phyloP scores from a whole-genome alignment of 2,888 invertebrate genomes.

The Luperina testacea region DNA sequence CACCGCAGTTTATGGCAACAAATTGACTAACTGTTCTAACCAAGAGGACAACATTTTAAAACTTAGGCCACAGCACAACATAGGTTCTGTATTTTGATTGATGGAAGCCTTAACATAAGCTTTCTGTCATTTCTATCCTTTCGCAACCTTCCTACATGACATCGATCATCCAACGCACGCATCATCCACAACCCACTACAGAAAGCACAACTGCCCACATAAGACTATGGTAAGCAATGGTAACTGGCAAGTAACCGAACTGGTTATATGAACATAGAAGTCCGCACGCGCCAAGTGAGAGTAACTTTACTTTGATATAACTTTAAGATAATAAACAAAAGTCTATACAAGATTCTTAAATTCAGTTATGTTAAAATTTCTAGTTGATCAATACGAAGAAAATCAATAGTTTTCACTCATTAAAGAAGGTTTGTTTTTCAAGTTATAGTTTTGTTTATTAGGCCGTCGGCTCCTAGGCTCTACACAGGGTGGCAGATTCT shows the following conservation, averaged over 20 bases:
- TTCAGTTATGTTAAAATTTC: neutral
- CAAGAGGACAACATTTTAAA: neutral
- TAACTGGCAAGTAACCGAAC: conserved; percentile 26
- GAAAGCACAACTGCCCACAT: conserved; percentile 23
- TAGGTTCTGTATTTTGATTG: neutral
- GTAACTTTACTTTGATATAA: neutral
- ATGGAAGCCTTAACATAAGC: neutral
- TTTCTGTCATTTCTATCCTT: neutral
- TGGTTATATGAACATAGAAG: conserved; percentile 53
- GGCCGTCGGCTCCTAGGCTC: neutral
- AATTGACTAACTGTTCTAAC: neutral
- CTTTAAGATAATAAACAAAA: neutral
- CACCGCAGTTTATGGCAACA: neutral
- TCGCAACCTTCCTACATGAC: neutral
- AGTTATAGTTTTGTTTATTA: neutral
- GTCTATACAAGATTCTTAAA: neutral
- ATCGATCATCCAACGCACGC: conserved; percentile 1
- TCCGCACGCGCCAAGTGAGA: conserved; percentile 23
- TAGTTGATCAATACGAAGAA: too few relatives aligned
- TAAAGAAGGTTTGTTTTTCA: too few relatives aligned
- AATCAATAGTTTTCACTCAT: neutral
- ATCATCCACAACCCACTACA: neutral
- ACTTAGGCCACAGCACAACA: neutral
- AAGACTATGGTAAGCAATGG: conserved; percentile 11
- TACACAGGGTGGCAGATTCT: too few relatives aligned